A percentile compares a stretch with the other conserved stretches of the same genome.
phyloP scores from a whole-genome alignment of 2,888 invertebrate genomes.

The Corbicula japonica region DNA sequence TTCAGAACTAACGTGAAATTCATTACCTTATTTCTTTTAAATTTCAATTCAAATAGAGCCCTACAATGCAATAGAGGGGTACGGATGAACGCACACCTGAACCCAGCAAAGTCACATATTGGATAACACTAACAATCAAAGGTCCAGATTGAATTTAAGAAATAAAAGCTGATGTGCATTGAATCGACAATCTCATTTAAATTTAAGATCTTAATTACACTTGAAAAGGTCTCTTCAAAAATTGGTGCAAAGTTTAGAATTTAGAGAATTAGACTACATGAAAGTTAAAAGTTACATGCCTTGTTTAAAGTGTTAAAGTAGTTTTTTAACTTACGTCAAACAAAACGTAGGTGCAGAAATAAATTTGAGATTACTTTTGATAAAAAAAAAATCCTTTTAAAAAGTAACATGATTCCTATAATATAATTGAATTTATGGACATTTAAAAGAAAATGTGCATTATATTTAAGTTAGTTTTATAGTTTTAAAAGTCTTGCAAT shows the following conservation, averaged over 20 bases:
- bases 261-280: no score
- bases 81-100: conserved; percentile 3
- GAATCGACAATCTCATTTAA: conserved; percentile 26
- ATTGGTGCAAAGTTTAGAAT: not conserved
- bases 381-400: no score
- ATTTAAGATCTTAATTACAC: conserved; percentile 38
- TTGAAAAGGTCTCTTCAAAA: conserved; percentile 1
- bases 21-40: conserved; percentile 25
- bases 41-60: conserved; percentile 17
- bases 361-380: no score
- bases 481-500: no score
- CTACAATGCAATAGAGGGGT: not conserved
- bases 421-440: no score
- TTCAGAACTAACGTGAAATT: conserved; percentile 32
- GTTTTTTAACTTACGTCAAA: no score
- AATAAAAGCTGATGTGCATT: conserved; percentile 30
- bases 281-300: no score
- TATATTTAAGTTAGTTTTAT: no score
- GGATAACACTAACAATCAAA: conserved; percentile 31
- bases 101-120: conserved; percentile 28
- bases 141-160: conserved; percentile 36
- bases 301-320: no score
- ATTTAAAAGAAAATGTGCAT: no score
- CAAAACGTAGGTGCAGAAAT: no score
- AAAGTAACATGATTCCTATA: no score